Evolutionary conservation across 1,140 invertebrate species (phyloP).

Genomic region (Micrasema longulum): DNA sequence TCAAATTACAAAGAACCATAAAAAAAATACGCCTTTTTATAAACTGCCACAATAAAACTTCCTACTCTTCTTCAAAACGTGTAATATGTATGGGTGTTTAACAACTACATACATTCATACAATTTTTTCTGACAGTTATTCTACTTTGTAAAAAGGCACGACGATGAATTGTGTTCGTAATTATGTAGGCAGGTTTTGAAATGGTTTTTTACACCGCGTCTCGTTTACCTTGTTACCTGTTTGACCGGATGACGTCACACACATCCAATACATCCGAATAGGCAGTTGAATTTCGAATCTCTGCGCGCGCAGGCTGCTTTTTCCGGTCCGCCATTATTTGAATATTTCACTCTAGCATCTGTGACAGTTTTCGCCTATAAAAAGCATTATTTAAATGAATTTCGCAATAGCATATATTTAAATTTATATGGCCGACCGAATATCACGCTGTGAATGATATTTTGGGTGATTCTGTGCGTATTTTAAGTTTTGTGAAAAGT

Average conservation of each 20-base stretch:
- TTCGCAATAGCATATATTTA: too few species aligned
- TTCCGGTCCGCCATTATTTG: conserved; percentile 28
- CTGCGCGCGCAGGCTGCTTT: conserved; percentile 41
- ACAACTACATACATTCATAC: background rate
- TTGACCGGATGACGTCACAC: background rate
- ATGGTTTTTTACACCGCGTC: background rate
- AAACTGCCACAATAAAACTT: too few species aligned
- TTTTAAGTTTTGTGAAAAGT: too few species aligned
- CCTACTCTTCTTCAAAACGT: conserved; percentile 25
- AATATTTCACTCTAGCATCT: conserved; percentile 11
- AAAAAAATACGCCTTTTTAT: too few species aligned
- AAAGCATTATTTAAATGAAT: conserved; percentile 16
- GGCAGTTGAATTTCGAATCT: conserved; percentile 8
- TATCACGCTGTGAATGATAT: too few species aligned
- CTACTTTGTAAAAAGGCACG: background rate
- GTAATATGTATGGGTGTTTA: conserved; percentile 35
- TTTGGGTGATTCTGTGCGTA: too few species aligned
- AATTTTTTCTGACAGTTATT: background rate
- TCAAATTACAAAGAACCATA: too few species aligned
- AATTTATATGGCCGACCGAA: too few species aligned
- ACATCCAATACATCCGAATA: conserved; percentile 1
- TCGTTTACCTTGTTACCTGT: background rate
- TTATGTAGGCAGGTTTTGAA: background rate
- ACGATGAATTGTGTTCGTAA: background rate
- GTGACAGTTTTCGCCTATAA: conserved; percentile 15